Base-by-base conservation (phyloP, 2,113 vertebrate genomes). In the Chaetodon auriga region DNA sequence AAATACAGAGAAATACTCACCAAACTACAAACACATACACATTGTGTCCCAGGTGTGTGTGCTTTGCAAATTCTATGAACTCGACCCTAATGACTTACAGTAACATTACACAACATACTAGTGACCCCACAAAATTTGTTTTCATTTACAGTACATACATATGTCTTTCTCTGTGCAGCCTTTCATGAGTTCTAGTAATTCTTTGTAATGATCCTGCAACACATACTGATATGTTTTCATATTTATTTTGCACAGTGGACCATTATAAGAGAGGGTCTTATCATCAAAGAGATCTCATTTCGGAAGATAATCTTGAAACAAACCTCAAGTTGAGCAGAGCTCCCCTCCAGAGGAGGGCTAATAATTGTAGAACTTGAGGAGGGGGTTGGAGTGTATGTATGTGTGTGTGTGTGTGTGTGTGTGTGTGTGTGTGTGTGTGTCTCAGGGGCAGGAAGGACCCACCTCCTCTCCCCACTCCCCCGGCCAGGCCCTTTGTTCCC, bases 401-500 rank as follows among this genome's bases (percentile, higher is more conserved):
- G 69, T 84, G 45, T 46, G 66, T 54, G 75, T 57, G 30, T 74
- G 57, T 72, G 43, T 45, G 53, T 83, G 55, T 78, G 68, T 62
- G 69, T 72, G 38, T 57, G 78, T 55, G 57, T 54, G 62, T 70
- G 75, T 57, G 30, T 71, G 58, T 74, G 74, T 69, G 62, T 89
- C 45, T 94, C 58, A 64, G 83, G 80, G 82, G 82, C 88, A 92
- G 92, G 91, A 94, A 93, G 91, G 78, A 55, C 77, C 90, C 68
- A 69, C 85, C 89, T 49, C 81, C 69, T 41, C 74, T 35, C 71
- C 51, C 66, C 68, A 51, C 75, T 68, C 77, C 57, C 58, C 76
- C 30, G 54, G 45, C 78, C 76, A 68, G 82, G 51, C 72, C 93
- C 96, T 97, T 96, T 97, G 96, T 97, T 74, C 95, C 93, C 95